phyloP scores from a whole-genome alignment of 2,888 invertebrate species.

The Therioaphis trifolii region DNA sequence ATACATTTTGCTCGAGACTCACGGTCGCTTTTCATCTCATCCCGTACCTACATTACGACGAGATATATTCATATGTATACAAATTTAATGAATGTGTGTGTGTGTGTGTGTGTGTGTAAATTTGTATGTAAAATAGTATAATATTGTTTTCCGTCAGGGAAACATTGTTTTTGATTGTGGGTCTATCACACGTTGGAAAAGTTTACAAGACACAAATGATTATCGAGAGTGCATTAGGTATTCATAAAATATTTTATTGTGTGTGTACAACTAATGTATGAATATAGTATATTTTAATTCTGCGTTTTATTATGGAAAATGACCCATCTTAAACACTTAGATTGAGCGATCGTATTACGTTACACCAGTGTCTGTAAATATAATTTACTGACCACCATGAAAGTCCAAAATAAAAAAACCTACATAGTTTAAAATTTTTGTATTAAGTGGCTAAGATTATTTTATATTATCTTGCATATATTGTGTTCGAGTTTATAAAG shows the following conservation, averaged over 20 bases:
- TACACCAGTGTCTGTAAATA: constrained; percentile 14
- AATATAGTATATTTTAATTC: background rate
- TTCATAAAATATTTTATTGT: no score
- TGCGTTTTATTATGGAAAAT: background rate
- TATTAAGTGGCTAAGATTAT: constrained; percentile 41
- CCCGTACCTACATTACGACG: background rate
- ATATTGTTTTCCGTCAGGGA: no score
- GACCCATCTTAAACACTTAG: background rate
- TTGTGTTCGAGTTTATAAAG: constrained; percentile 5
- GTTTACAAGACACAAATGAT: no score
- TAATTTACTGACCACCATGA: constrained; percentile 50
- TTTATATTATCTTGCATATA: constrained; percentile 37
- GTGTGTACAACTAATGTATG: no score
- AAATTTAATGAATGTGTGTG: no score
- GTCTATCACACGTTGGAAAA: no score
- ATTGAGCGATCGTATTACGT: constrained; percentile 46
- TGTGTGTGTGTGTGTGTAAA: no score
- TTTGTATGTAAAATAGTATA: no score
- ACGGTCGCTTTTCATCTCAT: background rate
- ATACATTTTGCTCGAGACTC: background rate
- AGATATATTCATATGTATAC: background rate
- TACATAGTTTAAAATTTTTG: constrained; percentile 21
- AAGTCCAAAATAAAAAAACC: background rate
- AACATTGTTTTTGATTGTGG: constrained; percentile 26
- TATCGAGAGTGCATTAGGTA: no score